Conservation (phyloP, 2,888 invertebrate species). For the Tholera decimalis region DNA sequence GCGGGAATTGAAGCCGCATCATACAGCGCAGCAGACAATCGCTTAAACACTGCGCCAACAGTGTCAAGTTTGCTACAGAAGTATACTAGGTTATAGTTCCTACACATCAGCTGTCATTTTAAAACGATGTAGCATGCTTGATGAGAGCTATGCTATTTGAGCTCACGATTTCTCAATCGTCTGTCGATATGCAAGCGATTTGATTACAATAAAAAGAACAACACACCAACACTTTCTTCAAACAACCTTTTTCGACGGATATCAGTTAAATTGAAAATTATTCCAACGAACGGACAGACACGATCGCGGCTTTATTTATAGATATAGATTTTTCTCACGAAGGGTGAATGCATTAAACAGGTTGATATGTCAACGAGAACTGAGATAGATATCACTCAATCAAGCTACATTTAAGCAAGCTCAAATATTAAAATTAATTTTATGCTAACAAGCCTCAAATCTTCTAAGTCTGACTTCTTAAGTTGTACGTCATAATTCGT, state of each 20-base stretch:
- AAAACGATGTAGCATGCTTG: neutral
- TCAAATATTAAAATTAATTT: constrained; percentile 61
- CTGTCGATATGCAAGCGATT: constrained; percentile 17
- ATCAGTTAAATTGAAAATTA: constrained; percentile 40
- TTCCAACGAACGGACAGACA: constrained; percentile 27
- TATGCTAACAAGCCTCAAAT: constrained; percentile 66
- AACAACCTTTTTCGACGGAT: constrained; percentile 4
- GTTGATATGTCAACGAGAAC: constrained; percentile 58
- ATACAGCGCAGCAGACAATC: too few species aligned
- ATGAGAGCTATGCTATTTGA: constrained; percentile 6
- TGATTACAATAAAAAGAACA: constrained; percentile 32
- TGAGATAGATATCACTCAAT: constrained; percentile 68
- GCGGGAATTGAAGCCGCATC: too few species aligned
- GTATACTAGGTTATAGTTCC: neutral
- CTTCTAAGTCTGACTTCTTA: constrained; percentile 64
- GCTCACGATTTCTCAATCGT: constrained; percentile 40
- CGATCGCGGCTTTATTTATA: constrained; percentile 23
- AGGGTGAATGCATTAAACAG: constrained; percentile 45
- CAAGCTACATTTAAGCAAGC: constrained; percentile 66
- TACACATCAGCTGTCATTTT: neutral
- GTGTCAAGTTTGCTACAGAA: too few species aligned
- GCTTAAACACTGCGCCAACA: too few species aligned
- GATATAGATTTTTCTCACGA: constrained; percentile 50
- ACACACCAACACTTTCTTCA: constrained; percentile 23
- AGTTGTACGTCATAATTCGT: constrained; percentile 64